Percentiles rank a stretch among this genome's conserved stretches.
These are phyloP conservation scores for Dasyornis broadbenti DNA, from an alignment of 2,113 vertebrate genomes.

Conservation along the genomic window DNA sequence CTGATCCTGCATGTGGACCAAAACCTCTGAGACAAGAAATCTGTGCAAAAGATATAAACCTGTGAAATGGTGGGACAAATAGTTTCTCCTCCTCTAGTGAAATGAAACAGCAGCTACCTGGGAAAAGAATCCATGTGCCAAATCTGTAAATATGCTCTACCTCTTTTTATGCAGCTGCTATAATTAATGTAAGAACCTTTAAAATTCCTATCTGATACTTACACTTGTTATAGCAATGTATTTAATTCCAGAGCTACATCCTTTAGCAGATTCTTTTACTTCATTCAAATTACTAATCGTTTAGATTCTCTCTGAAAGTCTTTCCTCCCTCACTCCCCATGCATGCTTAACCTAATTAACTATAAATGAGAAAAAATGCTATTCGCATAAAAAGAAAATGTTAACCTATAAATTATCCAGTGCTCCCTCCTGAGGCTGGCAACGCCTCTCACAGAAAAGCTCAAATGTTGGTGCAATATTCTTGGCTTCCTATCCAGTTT, in stretches of 20 bases:
- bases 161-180: constrained; percentile 38
- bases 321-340: constrained; percentile 73
- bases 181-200: constrained; percentile 55
- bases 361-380: constrained; percentile 80
- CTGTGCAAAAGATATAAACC: not conserved
- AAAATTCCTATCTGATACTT: constrained; percentile 49
- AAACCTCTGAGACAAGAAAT: not conserved
- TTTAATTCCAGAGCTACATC: constrained; percentile 59
- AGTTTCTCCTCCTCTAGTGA: not conserved
- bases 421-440: constrained; percentile 54
- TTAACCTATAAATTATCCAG: constrained; percentile 79
- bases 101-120: not conserved
- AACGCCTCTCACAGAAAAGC: constrained; percentile 46
- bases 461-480: not conserved
- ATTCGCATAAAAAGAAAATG: constrained; percentile 80
- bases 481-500: constrained; percentile 25
- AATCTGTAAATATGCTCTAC: constrained; percentile 32
- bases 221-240: constrained; percentile 40
- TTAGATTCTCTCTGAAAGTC: constrained; percentile 73
- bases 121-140: not conserved
- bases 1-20: not conserved
- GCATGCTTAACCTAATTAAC: constrained; percentile 82
- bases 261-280: constrained; percentile 69
- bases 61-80: constrained; percentile 5
- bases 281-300: constrained; percentile 77